Conservation (phyloP, 2,888 invertebrate genomes). For the Lithosia quadra region DNA sequence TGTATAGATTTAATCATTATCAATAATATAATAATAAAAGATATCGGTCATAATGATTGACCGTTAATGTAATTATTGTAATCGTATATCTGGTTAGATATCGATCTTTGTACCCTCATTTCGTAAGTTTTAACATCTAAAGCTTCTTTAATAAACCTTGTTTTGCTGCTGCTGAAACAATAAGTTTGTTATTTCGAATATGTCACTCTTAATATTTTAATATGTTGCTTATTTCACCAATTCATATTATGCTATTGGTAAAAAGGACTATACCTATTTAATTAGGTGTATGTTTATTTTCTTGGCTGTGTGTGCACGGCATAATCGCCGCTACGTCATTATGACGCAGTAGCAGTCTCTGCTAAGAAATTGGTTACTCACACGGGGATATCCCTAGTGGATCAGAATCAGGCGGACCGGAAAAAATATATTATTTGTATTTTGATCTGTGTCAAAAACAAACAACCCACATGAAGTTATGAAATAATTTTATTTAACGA, state of each 20-base stretch:
- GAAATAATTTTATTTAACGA: too few species aligned
- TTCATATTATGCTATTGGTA: too few species aligned
- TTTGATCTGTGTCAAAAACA: background rate
- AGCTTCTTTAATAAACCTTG: background rate
- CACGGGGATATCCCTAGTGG: background rate
- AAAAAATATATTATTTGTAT: background rate
- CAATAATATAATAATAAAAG: slow-evolving; percentile 31
- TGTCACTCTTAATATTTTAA: too few species aligned
- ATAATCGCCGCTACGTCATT: too few species aligned
- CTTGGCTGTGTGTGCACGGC: too few species aligned
- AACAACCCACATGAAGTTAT: background rate
- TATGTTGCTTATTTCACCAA: too few species aligned
- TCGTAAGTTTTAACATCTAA: background rate
- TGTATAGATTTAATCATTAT: slow-evolving; percentile 46
- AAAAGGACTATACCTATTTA: too few species aligned
- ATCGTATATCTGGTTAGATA: slow-evolving; percentile 25
- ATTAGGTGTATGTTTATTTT: too few species aligned
- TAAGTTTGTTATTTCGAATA: background rate
- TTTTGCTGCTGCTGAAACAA: background rate
- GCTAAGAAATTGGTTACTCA: background rate
- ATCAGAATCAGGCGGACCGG: background rate
- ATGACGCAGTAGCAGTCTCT: background rate
- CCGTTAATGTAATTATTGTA: slow-evolving; percentile 27
- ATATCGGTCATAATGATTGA: slow-evolving; percentile 35
- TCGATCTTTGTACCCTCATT: background rate